Base-by-base conservation (phyloP, 2,113 vertebrate genomes). In the Pteruthius melanotis region DNA sequence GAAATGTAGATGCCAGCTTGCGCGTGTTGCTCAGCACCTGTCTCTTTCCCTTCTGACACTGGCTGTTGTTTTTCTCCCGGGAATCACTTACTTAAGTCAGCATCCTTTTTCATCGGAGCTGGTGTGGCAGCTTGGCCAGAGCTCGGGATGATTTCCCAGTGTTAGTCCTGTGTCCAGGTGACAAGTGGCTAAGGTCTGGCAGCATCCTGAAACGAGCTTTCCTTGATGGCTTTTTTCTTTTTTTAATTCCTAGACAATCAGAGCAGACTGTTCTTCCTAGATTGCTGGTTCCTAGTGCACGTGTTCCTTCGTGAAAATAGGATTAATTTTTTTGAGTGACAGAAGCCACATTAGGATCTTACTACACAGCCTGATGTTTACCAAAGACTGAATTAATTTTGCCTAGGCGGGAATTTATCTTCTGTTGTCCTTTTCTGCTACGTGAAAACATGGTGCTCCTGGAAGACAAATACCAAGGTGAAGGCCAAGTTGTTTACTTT, bases 401-500 rank as follows among this genome's bases (percentile, higher is more conserved):
- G 17, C 13, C 18, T n/a, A 39, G 72, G 65, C 30, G 31, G 54
- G 30, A 33, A 17, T 57, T 85, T 85, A 22, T 85, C 33, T 72
- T 56, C 20, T 57, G 47, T 65, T 89, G 27, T 92, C 19, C 21
- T 57, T 24, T 93, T 64, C 23, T 24, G 22, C 71, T 71, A 0
- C n/a, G 40, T 68, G 80, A 93, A 85, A 89, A 52, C 33, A 13
- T n/a, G 40, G 74, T 72, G 54, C 71, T 91, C 87, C 39, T 6
- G 3, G 17, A 56, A 87, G 81, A 92, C 37, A 71, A 90, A 89
- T 72, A 71, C 74, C 74, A 92, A 92, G 75, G 83, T n/a, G 86
- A 96, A 96, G 49, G 80, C 89, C 69, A 54, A 56, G 40, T 26
- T 90, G 70, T 92, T 96, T 95, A 64, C 71, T 91, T 93, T 20